Percentiles rank a stretch among this genome's conserved stretches.
phyloP scores from a whole-genome alignment of 2,797 vertebrate genomes.

The Characodon lateralis region DNA sequence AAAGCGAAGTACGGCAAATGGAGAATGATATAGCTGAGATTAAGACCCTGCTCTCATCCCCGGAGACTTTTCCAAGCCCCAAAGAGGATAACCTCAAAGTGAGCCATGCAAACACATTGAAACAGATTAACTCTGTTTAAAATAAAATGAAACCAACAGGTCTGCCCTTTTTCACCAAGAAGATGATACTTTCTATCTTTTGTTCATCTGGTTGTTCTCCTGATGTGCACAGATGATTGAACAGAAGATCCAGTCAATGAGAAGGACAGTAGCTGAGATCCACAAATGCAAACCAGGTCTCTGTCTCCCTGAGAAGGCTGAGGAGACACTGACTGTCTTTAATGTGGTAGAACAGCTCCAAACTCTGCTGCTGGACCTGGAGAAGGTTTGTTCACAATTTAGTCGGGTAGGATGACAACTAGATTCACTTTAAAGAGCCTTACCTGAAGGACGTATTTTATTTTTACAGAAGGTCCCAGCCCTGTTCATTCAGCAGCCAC shows the following conservation, averaged over 20 bases:
- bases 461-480: conserved; percentile 64
- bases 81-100: conserved; percentile 88
- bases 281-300: conserved; percentile 84
- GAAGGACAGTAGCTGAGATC: conserved; percentile 83
- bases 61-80: conserved; percentile 85
- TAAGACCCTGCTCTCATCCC: conserved; percentile 83
- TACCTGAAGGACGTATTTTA: background rate
- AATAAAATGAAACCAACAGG: background rate
- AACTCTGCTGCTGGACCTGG: conserved; percentile 83
- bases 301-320: conserved; percentile 80
- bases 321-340: conserved; percentile 85
- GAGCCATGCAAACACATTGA: background rate
- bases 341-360: conserved; percentile 81
- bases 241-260: conserved; percentile 85
- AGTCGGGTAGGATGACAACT: accelerated
- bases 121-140: background rate
- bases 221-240: conserved; percentile 79
- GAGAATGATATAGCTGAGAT: conserved; percentile 86
- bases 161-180: background rate
- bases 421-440: accelerated
- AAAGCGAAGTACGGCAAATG: conserved; percentile 86
- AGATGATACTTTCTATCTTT: background rate
- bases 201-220: background rate
- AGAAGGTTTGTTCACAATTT: conserved; percentile 74
- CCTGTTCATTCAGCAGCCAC: conserved; percentile 66